These are phyloP conservation scores for Nephrocerus scutellatus DNA, from an alignment of 2,888 invertebrate species.

Conservation along the genomic window DNA sequence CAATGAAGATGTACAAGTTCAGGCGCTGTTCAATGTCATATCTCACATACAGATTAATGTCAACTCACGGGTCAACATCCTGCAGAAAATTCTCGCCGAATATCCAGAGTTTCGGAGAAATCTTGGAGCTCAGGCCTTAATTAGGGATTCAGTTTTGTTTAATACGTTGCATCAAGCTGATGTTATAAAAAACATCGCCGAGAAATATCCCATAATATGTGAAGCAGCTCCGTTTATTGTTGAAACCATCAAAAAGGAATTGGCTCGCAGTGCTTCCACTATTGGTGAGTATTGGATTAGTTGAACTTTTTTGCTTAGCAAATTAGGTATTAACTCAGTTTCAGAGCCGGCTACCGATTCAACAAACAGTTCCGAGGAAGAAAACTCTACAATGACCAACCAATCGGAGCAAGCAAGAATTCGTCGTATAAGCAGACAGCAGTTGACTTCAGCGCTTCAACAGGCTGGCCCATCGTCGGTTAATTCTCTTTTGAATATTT, in stretches of 20 bases:
- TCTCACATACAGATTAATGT: constrained; percentile 46
- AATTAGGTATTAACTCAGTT: no score
- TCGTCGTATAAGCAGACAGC: constrained; percentile 44
- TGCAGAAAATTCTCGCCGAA: constrained; percentile 58
- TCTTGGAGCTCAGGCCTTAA: constrained; percentile 62
- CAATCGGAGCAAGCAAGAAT: constrained; percentile 39
- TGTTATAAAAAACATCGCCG: constrained; percentile 57
- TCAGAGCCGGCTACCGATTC: constrained; percentile 44
- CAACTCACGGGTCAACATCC: constrained; percentile 49
- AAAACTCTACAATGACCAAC: constrained; percentile 37
- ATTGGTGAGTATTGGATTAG: constrained; percentile 17
- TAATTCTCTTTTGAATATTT: constrained; percentile 45
- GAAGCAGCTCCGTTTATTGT: constrained; percentile 54
- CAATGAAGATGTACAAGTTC: constrained; percentile 27
- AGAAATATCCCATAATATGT: constrained; percentile 60
- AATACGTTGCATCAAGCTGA: constrained; percentile 59
- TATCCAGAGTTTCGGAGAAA: constrained; percentile 63
- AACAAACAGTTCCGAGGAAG: constrained; percentile 46
- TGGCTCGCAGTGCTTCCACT: constrained; percentile 36
- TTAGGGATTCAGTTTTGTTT: constrained; percentile 65
- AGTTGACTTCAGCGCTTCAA: constrained; percentile 41
- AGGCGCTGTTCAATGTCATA: constrained; percentile 38
- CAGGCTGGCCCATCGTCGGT: constrained; percentile 38
- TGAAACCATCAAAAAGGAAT: constrained; percentile 43
- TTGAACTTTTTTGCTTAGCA: constrained; percentile 3